These are phyloP conservation scores for Tapirus terrestris DNA, from an alignment of 2,113 vertebrate genomes.

Conservation along the genomic window DNA sequence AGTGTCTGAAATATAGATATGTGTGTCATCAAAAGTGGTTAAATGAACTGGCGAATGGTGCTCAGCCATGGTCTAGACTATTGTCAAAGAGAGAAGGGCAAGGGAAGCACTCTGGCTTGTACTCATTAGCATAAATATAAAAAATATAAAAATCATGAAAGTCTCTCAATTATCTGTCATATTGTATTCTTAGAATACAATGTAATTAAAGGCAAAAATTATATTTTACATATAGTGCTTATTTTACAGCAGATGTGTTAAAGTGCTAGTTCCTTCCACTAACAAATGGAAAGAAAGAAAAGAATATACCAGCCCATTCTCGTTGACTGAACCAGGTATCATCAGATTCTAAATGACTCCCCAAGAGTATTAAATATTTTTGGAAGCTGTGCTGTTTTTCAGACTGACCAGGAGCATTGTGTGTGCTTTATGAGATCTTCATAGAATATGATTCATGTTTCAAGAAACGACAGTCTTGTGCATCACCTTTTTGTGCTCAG, in stretches of 20 bases:
- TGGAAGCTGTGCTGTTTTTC: not conserved
- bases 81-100: not conserved
- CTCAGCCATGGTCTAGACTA: not conserved
- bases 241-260: not conserved
- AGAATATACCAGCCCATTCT: not conserved
- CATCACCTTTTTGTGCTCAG: not conserved
- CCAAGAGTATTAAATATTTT: not conserved
- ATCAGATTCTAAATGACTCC: not conserved
- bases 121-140: not conserved
- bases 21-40: not conserved
- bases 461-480: not conserved
- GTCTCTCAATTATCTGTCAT: not conserved
- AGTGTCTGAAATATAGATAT: not conserved
- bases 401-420: not conserved
- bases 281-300: not conserved
- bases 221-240: not conserved
- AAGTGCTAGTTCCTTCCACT: not conserved
- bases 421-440: not conserved
- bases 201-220: not conserved
- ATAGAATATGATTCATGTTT: not conserved
- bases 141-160: not conserved
- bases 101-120: not conserved
- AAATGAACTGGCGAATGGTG: not conserved
- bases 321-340: not conserved
- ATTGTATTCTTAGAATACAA: slow-evolving; percentile 8